Evolutionary conservation across 92 coral and sea anemone species (phyloP).

Genomic region (Parazoanthus darwini): DNA sequence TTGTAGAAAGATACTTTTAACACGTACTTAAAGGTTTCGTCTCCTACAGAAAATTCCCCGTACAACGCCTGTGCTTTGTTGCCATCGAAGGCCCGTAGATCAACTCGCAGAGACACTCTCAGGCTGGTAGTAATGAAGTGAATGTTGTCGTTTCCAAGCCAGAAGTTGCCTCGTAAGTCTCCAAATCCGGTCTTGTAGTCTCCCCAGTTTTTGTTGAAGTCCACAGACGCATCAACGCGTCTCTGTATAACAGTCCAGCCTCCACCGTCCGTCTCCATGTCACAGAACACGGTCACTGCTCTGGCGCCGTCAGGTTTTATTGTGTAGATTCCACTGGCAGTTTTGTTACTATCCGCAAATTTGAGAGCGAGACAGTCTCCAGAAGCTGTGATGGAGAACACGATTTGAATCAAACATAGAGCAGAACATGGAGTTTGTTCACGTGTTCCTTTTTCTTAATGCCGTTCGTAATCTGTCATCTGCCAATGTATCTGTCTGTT

Average conservation of each 20-base stretch:
- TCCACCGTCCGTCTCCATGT: background rate
- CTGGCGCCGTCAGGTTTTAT: background rate
- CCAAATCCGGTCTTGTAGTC: slow-evolving; percentile 5
- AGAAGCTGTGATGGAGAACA: background rate
- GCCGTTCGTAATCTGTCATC: no score
- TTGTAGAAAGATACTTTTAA: background rate
- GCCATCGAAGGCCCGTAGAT: background rate
- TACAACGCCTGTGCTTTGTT: background rate
- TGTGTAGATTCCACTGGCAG: background rate
- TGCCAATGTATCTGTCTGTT: no score
- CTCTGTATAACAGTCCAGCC: slow-evolving; percentile 8
- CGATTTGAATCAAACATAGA: no score
- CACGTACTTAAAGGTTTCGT: background rate
- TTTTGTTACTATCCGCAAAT: background rate
- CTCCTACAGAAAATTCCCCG: background rate
- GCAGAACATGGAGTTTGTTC: no score
- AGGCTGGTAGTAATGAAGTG: background rate
- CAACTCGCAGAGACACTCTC: background rate
- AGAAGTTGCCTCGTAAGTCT: background rate
- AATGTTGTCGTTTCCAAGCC: background rate
- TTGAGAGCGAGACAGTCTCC: background rate
- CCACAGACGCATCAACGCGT: background rate
- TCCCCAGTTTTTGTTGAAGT: background rate
- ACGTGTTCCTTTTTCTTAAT: no score
- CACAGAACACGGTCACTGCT: background rate